Percentiles rank a stretch among this genome's conserved stretches.
These are phyloP conservation scores for Coryphaenoides rupestris DNA, from an alignment of 2,113 vertebrate species.

Conservation along the genomic window DNA sequence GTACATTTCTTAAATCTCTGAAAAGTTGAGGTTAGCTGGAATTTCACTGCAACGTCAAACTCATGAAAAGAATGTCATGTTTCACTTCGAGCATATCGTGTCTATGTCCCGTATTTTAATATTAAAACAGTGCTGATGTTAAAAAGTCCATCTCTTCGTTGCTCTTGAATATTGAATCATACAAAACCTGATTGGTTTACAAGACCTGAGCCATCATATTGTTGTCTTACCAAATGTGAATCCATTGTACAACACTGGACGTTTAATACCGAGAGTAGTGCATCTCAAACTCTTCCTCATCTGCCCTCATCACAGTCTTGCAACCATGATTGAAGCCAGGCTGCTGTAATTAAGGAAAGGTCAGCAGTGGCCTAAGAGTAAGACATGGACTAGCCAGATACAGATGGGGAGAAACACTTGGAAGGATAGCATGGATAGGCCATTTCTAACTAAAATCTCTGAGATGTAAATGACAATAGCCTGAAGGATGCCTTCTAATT, in stretches of 20 bases:
- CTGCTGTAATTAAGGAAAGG: slow-evolving; percentile 79
- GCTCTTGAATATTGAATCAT: too few species aligned
- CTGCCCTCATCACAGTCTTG: slow-evolving; percentile 65
- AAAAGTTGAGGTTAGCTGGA: slow-evolving; percentile 57
- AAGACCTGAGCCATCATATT: too few species aligned
- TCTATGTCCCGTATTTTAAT: too few species aligned
- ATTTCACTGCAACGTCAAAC: slow-evolving; percentile 56
- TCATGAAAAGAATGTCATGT: slow-evolving; percentile 58
- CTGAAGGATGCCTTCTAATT: slow-evolving; percentile 73
- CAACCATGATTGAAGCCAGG: slow-evolving; percentile 72
- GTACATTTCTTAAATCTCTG: slow-evolving; percentile 66
- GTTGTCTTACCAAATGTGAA: too few species aligned
- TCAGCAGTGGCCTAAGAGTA: slow-evolving; percentile 76
- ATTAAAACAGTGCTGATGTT: too few species aligned
- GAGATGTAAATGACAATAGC: slow-evolving; percentile 74
- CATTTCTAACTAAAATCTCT: slow-evolving; percentile 73
- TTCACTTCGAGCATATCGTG: too few species aligned
- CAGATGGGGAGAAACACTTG: slow-evolving; percentile 69
- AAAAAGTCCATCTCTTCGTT: too few species aligned
- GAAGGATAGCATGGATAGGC: slow-evolving; percentile 70
- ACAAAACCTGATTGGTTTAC: too few species aligned
- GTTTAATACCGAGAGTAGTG: slow-evolving; percentile 64
- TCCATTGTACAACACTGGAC: slow-evolving; percentile 31
- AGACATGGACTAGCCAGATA: slow-evolving; percentile 68
- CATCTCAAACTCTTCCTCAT: slow-evolving; percentile 65